Evolutionary conservation across 2,888 invertebrate species (phyloP), one percentile per base, ranked within the genome.

Genomic region (Nemotelus nigrinus): DNA sequence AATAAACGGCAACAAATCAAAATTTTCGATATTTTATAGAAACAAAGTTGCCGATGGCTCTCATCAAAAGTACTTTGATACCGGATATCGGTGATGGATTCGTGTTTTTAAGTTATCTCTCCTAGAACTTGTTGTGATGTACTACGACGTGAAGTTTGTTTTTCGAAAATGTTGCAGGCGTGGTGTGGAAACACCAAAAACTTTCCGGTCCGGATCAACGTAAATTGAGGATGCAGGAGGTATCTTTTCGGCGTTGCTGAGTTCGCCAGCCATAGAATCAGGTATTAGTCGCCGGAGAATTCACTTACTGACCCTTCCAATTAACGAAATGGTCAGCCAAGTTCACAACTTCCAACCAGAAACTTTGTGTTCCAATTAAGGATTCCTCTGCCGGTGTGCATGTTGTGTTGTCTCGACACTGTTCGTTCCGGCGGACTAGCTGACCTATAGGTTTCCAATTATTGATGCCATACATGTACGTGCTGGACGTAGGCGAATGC

Each of bases 1-100:
- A 65, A 65, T 65, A 65, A 65, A 65, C 65, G 65, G 41, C 65
- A 65, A 65, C 65, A 65, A 65, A 65, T 65, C 65, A 65, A 65
- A 65, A 65, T 65, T 25, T 65, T 45, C 65, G 2, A 65, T 65
- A 65, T 65, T 65, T 65, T 45, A 65, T 65, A 7, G 45, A 45
- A 45, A 47, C 65, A 45, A 65, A 8, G 43, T 4, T 43, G 10
- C 65, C 47, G 65, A 65, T 45, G 65, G 65, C 45, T 65, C 65
- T 47, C 65, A 65, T 65, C 65, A 45, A 39, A 65, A n/a, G 7
- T 47, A 45, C 65, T 65, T 43, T 10, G n/a, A 6, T 6, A 47
- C 6, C 65, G 65, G 65, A 65, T 65, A 65, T 65, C n/a, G 65
- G 65, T 44, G 65, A 65, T 47, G 65, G 65, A 4, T 63, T 65